These are phyloP conservation scores for Lasius platythorax DNA, from an alignment of 2,888 invertebrate species.

Conservation along the genomic window DNA sequence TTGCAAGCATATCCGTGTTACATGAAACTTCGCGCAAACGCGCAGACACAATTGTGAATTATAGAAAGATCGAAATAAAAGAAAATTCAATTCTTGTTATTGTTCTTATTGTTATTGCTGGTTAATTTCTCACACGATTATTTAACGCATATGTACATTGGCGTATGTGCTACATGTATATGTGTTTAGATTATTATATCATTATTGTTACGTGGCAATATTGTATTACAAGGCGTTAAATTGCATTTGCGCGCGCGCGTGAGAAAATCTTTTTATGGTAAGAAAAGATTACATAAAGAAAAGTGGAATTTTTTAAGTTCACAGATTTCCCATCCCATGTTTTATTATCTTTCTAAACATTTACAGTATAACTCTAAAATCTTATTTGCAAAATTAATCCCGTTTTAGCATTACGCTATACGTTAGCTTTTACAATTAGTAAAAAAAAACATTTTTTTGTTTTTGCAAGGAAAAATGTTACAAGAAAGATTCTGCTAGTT, in stretches of 20 bases:
- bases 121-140: background rate
- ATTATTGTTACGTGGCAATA: background rate
- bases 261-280: background rate
- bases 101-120: background rate
- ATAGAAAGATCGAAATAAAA: background rate
- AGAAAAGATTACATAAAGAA: background rate
- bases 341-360: background rate
- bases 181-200: background rate
- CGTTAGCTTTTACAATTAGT: background rate
- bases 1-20: background rate
- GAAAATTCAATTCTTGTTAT: background rate
- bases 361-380: background rate
- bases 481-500: background rate
- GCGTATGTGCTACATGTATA: background rate
- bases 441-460: background rate
- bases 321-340: background rate
- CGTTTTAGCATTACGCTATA: background rate
- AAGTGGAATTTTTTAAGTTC: background rate
- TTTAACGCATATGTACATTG: background rate
- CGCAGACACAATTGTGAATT: background rate
- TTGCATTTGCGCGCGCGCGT: background rate
- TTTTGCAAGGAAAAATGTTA: background rate
- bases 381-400: background rate
- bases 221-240: background rate
- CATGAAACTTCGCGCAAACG: background rate